Base-by-base conservation (phyloP, 35 echinoderm and acorn worm genomes). In the Nesometra sesokonis region DNA sequence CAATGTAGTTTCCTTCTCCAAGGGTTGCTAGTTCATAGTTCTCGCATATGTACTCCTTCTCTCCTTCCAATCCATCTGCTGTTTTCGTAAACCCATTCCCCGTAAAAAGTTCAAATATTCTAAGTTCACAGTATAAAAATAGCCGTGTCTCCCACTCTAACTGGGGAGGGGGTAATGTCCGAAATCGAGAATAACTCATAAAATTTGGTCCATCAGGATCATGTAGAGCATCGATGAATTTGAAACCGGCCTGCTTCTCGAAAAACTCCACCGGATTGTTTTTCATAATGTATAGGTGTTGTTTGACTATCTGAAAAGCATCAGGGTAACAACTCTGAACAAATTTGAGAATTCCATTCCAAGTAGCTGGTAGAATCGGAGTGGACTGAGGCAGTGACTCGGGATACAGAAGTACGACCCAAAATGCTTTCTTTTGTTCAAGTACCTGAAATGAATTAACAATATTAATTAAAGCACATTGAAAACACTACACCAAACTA, bases 51-150 rank as follows among this genome's bases (percentile, higher is more conserved):
- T 87, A 94, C 37, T 98, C 95, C 37, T 85, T 90, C 35, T 94
- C 92, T 4, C 90, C 92, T 76, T 88, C 89, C 11, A 40, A 82
- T 27, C 95, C 95, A 40, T 91, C 84, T 9, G 89, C 82, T 30
- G 40, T 43, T 35, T 86, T 89, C 0, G 95, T 98, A 34, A 87
- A 86, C 0, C 95, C 95, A 90, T 98, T 90, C 9, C 95, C 95
- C 5, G 84, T 82, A 78, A 94, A 98, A 29, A 98, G 80, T 77
- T 98, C 95, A 46, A 98, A 88, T 29, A 98, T 89, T n/a, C 92
- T 77, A 34, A 98, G 33, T 88, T 98, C 95, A 37, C 95, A 98
- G 81, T 98, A 98, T 27, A 98, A 84, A 46, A 98, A 98, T 4
- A 91, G 82, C 39, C 95, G 79, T 2, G 93, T 87, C 80, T 98